phyloP scores from a whole-genome alignment of 2,797 vertebrate species.

The Coilia nasus region DNA sequence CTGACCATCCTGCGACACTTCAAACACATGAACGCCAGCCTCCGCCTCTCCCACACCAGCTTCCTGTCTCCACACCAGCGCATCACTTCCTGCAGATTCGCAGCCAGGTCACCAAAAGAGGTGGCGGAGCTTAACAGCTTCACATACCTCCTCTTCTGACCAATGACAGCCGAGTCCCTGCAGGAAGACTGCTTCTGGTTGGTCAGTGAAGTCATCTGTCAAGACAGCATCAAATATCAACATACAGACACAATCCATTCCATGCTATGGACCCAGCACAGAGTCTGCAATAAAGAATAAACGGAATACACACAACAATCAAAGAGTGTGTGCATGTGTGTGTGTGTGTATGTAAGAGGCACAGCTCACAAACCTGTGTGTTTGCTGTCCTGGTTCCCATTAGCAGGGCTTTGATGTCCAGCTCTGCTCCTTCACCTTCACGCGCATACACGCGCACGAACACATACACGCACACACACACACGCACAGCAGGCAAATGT shows the following conservation, averaged over 20 bases:
- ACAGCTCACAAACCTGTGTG: background rate
- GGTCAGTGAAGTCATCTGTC: background rate
- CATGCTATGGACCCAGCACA: background rate
- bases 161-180: background rate
- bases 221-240: background rate
- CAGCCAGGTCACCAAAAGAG: slow-evolving; percentile 59
- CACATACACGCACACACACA: background rate
- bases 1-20: slow-evolving; percentile 66
- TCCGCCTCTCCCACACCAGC: slow-evolving; percentile 53
- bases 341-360: background rate
- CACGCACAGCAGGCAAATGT: background rate
- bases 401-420: background rate
- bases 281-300: too few species aligned
- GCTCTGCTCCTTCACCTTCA: background rate
- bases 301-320: too few species aligned
- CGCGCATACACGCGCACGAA: background rate
- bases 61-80: slow-evolving; percentile 63
- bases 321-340: background rate
- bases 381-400: background rate
- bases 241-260: background rate
- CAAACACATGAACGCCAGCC: slow-evolving; percentile 64
- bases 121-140: slow-evolving; percentile 49
- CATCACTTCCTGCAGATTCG: slow-evolving; percentile 62
- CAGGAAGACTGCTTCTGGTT: background rate
- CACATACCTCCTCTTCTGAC: slow-evolving; percentile 52